A percentile compares a stretch with the other conserved stretches of the same genome.
phyloP scores from a whole-genome alignment of 23 tunicate species.

The Ciona savignyi region DNA sequence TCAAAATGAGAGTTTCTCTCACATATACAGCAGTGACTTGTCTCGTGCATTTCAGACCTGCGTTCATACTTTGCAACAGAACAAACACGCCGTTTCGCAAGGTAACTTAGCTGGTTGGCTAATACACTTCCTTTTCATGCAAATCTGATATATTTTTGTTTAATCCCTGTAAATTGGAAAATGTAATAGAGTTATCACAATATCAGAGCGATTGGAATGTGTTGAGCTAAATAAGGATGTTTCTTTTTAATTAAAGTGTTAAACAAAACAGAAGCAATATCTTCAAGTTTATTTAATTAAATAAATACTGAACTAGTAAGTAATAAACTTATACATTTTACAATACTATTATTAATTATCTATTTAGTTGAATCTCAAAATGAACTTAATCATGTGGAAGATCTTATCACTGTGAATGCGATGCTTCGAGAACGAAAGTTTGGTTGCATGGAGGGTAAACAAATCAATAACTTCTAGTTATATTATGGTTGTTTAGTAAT shows the following conservation, averaged over 20 bases:
- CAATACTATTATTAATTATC: too few species aligned
- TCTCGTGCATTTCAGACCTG: conserved; percentile 21
- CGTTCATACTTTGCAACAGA: conserved; percentile 4
- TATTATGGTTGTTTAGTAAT: background rate
- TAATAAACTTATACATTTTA: too few species aligned
- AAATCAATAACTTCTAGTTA: too few species aligned
- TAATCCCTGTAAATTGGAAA: background rate
- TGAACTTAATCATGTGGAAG: background rate
- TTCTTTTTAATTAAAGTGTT: too few species aligned
- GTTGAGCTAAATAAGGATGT: too few species aligned
- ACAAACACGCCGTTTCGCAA: conserved; percentile 1
- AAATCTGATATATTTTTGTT: background rate
- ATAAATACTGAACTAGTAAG: too few species aligned
- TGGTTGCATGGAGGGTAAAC: background rate
- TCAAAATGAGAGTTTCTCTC: conserved; percentile 17
- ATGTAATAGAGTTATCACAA: too few species aligned
- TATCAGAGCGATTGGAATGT: too few species aligned
- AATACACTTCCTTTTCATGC: too few species aligned
- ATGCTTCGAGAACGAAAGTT: background rate
- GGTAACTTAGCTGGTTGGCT: background rate
- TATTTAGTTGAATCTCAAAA: background rate
- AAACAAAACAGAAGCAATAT: too few species aligned
- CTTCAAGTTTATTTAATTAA: too few species aligned
- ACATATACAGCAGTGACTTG: conserved; percentile 40
- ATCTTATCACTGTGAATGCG: background rate